Base-by-base conservation (phyloP, 2,113 vertebrate genomes). In the Aegotheles bennettii region DNA sequence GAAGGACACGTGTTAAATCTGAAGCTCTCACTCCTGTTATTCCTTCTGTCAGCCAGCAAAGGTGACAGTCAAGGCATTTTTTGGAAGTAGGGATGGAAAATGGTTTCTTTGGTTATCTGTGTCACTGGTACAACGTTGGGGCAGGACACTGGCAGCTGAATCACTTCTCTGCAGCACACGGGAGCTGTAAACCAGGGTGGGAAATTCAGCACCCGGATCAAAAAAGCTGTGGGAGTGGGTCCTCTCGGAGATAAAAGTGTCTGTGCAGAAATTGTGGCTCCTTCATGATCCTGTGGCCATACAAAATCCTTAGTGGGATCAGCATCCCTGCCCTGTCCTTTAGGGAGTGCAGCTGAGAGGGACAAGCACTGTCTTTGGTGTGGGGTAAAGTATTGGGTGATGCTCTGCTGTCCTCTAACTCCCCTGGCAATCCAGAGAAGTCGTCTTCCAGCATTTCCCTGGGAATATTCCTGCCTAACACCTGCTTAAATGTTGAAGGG, bases 1-100 rank as follows among this genome's bases (percentile, higher is more conserved):
- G 35, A 51, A 5, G 0, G 5, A 6, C 0, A 12, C 0, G 1
- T 11, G 42, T 79, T 26, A 6, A 53, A 29, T 5, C 42, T 5
- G 7, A 51, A 11, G 11, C 59, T 31, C 24, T 8, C 10, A 1
- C 13, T 16, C 38, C 63, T 0, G 0, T 9, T 38, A 4, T 38
- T 50, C n/a, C 51, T 2, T 9, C 16, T 38, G 23, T 35, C 38
- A 36, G 17, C 6, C 10, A 2, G 26, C 4, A 4, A 45, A 71
- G 42, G 24, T 59, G 5, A 3, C 0, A 40, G 10, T 14, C 10
- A 31, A 57, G 48, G 54, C 5, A 2, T 4, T 33, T 64, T 20
- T 18, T 3, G 43, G 42, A 80, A 45, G 25, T 1, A 11, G 45
- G 78, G 53, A 0, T 70, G 60, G 29, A 36, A 47, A 76, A 60